Percentiles rank a stretch among this genome's conserved stretches.
Evolutionary conservation across 1,140 invertebrate genomes (phyloP).

Genomic region (Cotesia chilonis): DNA sequence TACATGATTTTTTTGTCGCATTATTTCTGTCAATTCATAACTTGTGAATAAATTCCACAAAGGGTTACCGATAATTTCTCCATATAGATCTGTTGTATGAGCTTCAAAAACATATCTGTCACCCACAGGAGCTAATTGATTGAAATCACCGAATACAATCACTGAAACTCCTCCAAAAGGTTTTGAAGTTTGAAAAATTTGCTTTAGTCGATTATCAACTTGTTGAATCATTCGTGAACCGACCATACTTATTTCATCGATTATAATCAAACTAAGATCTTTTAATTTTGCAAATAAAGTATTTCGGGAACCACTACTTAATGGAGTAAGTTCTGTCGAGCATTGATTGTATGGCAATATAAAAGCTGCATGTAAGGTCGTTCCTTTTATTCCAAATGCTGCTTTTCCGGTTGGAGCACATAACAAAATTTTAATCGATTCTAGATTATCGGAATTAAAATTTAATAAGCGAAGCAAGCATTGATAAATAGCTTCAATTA

Average conservation of each 20-base stretch:
- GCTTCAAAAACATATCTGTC: background rate
- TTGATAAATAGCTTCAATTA: slow-evolving; percentile 41
- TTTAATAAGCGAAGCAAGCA: slow-evolving; percentile 29
- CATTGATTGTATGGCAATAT: slow-evolving; percentile 43
- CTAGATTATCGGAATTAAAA: slow-evolving; percentile 4
- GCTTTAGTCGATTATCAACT: slow-evolving; percentile 46
- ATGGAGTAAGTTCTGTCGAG: slow-evolving; percentile 12
- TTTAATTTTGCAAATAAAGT: slow-evolving; percentile 38
- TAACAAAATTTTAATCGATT: slow-evolving; percentile 23
- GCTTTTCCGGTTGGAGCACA: slow-evolving; percentile 55
- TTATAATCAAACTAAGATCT: slow-evolving; percentile 49
- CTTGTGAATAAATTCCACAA: slow-evolving; percentile 43
- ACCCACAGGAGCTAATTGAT: slow-evolving; percentile 43
- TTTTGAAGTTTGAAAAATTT: slow-evolving; percentile 46
- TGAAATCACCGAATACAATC: slow-evolving; percentile 45
- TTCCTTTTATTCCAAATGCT: slow-evolving; percentile 44
- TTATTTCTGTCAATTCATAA: slow-evolving; percentile 45
- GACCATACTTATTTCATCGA: slow-evolving; percentile 57
- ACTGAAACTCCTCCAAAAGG: slow-evolving; percentile 45
- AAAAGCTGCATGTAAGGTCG: slow-evolving; percentile 51
- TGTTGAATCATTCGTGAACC: slow-evolving; percentile 40
- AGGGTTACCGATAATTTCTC: slow-evolving; percentile 15
- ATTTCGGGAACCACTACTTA: slow-evolving; percentile 19
- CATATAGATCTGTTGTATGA: slow-evolving; percentile 1
- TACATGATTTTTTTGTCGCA: slow-evolving; percentile 47